These are phyloP conservation scores for Heliconius charithonia DNA, from an alignment of 2,888 invertebrate species.

Conservation along the genomic window DNA sequence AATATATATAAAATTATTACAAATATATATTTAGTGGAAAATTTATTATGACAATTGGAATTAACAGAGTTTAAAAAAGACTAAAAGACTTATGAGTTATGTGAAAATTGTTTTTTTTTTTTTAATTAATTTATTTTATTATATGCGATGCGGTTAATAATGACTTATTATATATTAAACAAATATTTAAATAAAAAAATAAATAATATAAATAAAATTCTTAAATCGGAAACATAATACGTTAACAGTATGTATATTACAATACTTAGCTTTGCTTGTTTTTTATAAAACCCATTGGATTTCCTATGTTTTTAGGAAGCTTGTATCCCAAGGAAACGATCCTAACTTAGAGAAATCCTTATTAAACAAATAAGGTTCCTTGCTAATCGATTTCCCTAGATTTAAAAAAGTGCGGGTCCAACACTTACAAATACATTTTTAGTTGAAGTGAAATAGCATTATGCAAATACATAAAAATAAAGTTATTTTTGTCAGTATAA, in stretches of 20 bases:
- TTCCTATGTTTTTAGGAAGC: background rate
- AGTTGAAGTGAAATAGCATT: background rate
- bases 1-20: background rate
- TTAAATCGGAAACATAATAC: too few relatives aligned
- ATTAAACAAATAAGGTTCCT: background rate
- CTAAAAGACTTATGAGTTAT: too few relatives aligned
- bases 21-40: background rate
- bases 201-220: too few relatives aligned
- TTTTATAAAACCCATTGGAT: background rate
- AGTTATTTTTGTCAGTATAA: background rate
- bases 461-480: background rate
- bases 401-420: slow-evolving; percentile 11
- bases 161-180: too few relatives aligned
- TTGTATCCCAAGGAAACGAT: background rate
- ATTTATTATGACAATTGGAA: too few relatives aligned
- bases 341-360: background rate
- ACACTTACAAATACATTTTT: background rate
- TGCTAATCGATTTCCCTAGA: slow-evolving; percentile 10
- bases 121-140: too few relatives aligned
- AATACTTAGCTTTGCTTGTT: slow-evolving; percentile 1
- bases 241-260: background rate
- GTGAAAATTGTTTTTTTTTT: too few relatives aligned
- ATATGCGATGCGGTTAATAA: too few relatives aligned
- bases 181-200: too few relatives aligned
- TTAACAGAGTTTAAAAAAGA: background rate